phyloP scores from a whole-genome alignment of 2,113 vertebrate genomes.

The Scopus umbretta region DNA sequence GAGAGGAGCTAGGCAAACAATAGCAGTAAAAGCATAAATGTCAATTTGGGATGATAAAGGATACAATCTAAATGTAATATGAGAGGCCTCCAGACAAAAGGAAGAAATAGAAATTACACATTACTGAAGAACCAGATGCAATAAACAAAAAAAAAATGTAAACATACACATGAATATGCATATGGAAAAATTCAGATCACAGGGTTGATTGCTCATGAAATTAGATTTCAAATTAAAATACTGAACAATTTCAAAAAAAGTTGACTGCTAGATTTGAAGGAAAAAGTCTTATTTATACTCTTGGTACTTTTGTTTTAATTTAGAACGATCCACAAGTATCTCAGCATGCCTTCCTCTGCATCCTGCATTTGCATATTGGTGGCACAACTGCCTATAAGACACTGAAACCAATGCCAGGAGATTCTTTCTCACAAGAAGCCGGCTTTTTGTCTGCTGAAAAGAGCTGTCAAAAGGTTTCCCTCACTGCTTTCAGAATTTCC shows the following conservation, averaged over 20 bases:
- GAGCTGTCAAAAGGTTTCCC: constrained; percentile 61
- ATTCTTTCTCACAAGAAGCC: constrained; percentile 20
- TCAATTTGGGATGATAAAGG: constrained; percentile 90
- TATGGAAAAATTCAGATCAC: constrained; percentile 70
- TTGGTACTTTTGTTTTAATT: constrained; percentile 44
- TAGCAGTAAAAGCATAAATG: constrained; percentile 87
- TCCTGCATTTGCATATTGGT: neutral
- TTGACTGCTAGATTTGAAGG: constrained; percentile 22
- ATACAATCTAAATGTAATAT: constrained; percentile 88
- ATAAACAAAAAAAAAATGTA: constrained; percentile 50
- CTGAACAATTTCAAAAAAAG: constrained; percentile 14
- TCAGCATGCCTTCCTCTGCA: neutral
- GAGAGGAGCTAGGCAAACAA: constrained; percentile 83
- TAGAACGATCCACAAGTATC: neutral
- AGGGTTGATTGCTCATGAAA: constrained; percentile 63
- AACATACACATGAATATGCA: constrained; percentile 53
- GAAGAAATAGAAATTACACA: constrained; percentile 80
- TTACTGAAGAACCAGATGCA: constrained; percentile 71
- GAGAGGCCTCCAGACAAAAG: constrained; percentile 85
- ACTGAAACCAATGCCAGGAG: neutral
- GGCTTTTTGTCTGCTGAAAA: constrained; percentile 57
- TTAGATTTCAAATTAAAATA: constrained; percentile 62
- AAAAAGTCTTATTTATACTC: constrained; percentile 18
- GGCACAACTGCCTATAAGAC: constrained; percentile 29
- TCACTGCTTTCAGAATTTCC: constrained; percentile 55